Base-by-base conservation (phyloP, 2,797 vertebrate species). In the Chiloscyllium punctatum region DNA sequence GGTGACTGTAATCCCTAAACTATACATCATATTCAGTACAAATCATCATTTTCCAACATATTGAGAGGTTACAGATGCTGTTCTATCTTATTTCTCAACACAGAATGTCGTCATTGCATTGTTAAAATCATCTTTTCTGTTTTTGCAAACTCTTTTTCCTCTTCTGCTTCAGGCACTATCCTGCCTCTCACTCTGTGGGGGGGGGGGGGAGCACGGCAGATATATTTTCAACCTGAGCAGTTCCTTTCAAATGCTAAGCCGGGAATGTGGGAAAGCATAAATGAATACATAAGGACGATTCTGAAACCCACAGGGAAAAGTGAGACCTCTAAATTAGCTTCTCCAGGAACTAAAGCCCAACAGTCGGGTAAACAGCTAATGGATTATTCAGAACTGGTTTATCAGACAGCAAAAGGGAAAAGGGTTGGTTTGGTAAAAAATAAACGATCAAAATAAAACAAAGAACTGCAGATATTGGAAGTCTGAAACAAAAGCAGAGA, bases 241-340 rank as follows among this genome's bases (percentile, higher is more conserved):
- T 16, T 77, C 48, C 13, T 95, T 95, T 95, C 94, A 95, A 95
- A 95, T 77, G 72, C 77, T 33, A 77, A 57, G 30, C 42, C 21
- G 33, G 42, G 69, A 21, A 74, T 95, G 90, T 37, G 90, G 62
- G 62, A 57, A 74, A 53, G 71, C 27, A 53, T 72, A 48, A 48
- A 74, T 51, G 42, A 95, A 95, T 53, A 95, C 53, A 74, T 51
- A 16, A 71, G 94, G 66, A 4, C 88, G 3, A 68, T 51, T 37
- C 23, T 33, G 48, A 94, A 94, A 94, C 7, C 71, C 51, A 21
- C 27, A 1, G 42, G 69, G 72, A 95, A 51, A 95, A 95, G 48
- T n/a, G 51, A 77, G 51, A 72, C 71, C 94, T 77, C 77, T 74
- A 77, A 77, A 95, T 95, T 95, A 77, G 51, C 94, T 77, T 95